Percentiles rank a stretch among this genome's conserved stretches.
phyloP scores from a whole-genome alignment of 2,888 invertebrate genomes.

The Mythimna vitellina region DNA sequence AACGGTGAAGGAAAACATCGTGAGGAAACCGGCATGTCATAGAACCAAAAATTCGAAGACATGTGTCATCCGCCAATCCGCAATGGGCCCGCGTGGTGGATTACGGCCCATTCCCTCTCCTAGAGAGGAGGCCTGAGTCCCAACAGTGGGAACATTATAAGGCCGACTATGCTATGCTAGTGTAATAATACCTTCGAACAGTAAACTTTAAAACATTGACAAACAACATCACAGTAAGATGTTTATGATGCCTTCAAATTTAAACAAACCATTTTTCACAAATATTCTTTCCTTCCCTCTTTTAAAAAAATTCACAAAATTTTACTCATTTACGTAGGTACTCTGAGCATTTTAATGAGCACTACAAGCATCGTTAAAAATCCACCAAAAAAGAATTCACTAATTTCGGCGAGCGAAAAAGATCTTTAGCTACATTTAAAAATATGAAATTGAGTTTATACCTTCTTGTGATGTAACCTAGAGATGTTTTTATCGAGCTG shows the following conservation, averaged over 20 bases:
- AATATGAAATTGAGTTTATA: not conserved
- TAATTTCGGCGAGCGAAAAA: not conserved
- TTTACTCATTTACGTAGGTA: not conserved
- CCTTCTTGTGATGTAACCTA: constrained; percentile 30
- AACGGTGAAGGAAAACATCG: no score
- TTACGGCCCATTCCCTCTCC: no score
- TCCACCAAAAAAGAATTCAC: not conserved
- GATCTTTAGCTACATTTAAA: not conserved
- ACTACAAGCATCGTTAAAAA: constrained; percentile 3
- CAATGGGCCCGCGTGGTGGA: no score
- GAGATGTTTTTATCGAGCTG: constrained; percentile 18
- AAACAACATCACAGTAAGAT: not conserved
- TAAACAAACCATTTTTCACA: not conserved
- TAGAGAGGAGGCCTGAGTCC: no score
- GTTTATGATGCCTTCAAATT: not conserved
- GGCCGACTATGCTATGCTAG: no score
- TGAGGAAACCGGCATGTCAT: no score
- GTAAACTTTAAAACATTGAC: not conserved
- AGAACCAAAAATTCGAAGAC: no score
- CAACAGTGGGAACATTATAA: no score
- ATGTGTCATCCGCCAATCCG: no score
- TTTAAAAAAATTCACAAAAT: not conserved
- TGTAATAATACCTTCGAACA: no score
- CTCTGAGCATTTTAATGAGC: constrained; percentile 5
- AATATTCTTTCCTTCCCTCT: not conserved